A percentile compares a stretch with the other conserved stretches of the same genome.
Evolutionary conservation across 2,888 invertebrate species (phyloP).

Genomic region (Willowsia nigromaculata): DNA sequence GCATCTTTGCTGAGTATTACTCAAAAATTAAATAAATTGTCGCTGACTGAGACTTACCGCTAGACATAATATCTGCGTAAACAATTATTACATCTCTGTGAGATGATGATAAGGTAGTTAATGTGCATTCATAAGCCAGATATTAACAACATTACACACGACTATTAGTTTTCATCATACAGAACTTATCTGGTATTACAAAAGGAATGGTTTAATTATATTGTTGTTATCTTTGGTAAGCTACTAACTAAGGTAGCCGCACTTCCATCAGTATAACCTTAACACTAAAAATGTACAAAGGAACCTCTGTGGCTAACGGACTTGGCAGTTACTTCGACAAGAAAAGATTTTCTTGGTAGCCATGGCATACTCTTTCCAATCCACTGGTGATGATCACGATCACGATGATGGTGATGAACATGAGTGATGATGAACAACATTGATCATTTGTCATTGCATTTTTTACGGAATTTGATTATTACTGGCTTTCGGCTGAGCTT

Average conservation of each 20-base stretch:
- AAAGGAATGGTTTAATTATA: neutral
- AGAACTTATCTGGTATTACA: neutral
- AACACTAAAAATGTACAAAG: slow-evolving; percentile 3
- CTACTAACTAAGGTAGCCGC: neutral
- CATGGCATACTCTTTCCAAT: slow-evolving; percentile 55
- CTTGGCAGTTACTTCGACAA: neutral
- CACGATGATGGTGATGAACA: slow-evolving; percentile 1
- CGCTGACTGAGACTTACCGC: no score
- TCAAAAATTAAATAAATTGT: no score
- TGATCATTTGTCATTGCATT: neutral
- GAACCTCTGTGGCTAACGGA: slow-evolving; percentile 14
- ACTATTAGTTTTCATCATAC: neutral
- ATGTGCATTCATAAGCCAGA: neutral
- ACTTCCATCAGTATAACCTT: slow-evolving; percentile 18
- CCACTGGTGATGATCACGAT: slow-evolving; percentile 45
- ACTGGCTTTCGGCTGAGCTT: neutral
- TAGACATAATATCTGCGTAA: no score
- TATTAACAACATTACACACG: neutral
- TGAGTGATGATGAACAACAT: neutral
- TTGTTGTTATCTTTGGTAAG: neutral
- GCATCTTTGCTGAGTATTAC: no score
- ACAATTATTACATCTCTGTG: no score
- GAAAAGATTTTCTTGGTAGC: slow-evolving; percentile 17
- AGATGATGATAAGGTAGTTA: no score
- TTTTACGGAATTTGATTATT: neutral